Base-by-base conservation (phyloP, 1,140 invertebrate genomes). In the Zelostemma sp. region DNA sequence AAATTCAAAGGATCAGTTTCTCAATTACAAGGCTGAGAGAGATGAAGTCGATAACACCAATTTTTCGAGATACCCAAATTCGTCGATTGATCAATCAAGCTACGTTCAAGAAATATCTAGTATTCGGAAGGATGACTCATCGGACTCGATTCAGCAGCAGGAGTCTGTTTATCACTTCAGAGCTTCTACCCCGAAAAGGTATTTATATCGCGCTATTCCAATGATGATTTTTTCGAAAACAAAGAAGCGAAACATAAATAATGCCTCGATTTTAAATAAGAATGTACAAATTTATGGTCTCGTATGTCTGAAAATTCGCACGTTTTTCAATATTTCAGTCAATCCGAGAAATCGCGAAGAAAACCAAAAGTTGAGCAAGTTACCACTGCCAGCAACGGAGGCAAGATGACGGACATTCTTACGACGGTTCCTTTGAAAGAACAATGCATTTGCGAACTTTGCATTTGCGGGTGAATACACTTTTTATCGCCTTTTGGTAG, bases 391-490 rank as follows among this genome's bases (percentile, higher is more conserved):
- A 79, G 62, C 11, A 65, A 80, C 21, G 74, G 56, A 0, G 76
- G 78, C 6, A 43, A 45, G 21, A 56, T 70, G 16, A 67, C 73
- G 0, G 78, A 83, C 19, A 59, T 84, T 18, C 65, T 83, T 1
- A 73, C 78, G 3, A 78, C 76, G 53, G 80, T 84, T 1, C 86
- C 86, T 1, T 51, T 82, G 41, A 93, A 93, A 80, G 93, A 95
- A 79, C 91, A 93, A 80, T 95, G 94, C 76, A 93, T 95, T 69
- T 95, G 94, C 81, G 93, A 95, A 86, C 91, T 95, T 38, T 95
- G 94, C 80, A 95, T 93, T 76, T 95, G 94, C 84, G 94, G 94
- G 94, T 95, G 86, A 92, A 92, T 91, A 43, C 5, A 43, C 2
- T 6, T 43, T 16, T 43, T 38, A 38, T 8, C 3, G 11, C 11